Conservation (phyloP, 2,113 vertebrate species). For the Heterocephalus glaber region DNA sequence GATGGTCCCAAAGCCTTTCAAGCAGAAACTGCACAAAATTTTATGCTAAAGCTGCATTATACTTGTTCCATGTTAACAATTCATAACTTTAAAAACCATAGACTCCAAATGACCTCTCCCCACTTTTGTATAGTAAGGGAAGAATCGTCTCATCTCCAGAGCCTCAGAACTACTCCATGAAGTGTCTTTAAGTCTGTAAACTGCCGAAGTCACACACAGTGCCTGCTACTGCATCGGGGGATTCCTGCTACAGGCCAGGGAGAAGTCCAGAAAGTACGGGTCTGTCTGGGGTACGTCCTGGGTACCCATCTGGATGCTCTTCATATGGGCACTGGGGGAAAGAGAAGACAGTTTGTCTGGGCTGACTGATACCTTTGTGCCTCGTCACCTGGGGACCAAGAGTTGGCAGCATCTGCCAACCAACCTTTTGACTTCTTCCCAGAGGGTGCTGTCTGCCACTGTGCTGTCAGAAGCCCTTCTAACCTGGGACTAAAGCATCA, state of each 20-base stretch:
- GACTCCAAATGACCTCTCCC: not conserved
- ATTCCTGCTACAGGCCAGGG: not conserved
- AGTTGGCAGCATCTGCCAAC: constrained; percentile 94
- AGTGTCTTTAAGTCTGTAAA: not conserved
- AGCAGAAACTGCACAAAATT: not conserved
- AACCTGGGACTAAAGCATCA: not conserved
- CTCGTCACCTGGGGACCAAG: constrained; percentile 93
- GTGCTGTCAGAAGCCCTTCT: not conserved
- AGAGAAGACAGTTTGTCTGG: constrained; percentile 94
- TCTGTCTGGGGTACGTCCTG: not conserved
- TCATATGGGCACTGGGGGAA: not conserved
- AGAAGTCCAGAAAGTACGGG: not conserved
- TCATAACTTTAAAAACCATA: not conserved
- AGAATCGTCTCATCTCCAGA: not conserved
- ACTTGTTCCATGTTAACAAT: not conserved
- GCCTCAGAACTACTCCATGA: not conserved
- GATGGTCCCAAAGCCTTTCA: not conserved
- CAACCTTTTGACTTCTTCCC: constrained; percentile 92
- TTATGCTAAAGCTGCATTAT: constrained; percentile 34
- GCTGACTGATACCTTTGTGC: constrained; percentile 93
- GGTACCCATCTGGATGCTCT: not conserved
- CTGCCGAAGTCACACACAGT: not conserved
- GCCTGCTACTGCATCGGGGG: not conserved
- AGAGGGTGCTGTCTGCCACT: not conserved
- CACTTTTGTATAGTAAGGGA: not conserved